Conservation (phyloP, 2,113 vertebrate genomes). For the Cromileptes altivelis region DNA sequence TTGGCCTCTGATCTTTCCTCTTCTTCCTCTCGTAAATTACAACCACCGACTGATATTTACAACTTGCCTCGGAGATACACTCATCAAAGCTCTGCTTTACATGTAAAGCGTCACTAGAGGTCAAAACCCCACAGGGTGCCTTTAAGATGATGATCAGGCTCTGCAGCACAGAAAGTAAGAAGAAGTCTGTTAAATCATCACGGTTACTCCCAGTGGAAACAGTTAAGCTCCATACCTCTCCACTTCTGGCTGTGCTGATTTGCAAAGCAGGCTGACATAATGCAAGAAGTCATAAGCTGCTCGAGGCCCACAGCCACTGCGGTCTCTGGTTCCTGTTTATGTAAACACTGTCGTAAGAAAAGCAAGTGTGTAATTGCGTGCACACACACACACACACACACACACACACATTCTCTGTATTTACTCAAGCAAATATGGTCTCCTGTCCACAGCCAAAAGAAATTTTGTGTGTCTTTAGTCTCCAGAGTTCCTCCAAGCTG, state of each 20-base stretch:
- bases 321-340: constrained; percentile 44
- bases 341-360: constrained; percentile 56
- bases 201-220: constrained; percentile 28
- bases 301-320: constrained; percentile 39
- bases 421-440: constrained; percentile 63
- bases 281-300: constrained; percentile 51
- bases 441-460: constrained; percentile 42
- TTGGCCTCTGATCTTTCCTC: background rate
- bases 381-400: constrained; percentile 18
- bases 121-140: constrained; percentile 19
- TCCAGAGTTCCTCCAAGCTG: constrained; percentile 49
- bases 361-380: constrained; percentile 34
- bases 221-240: constrained; percentile 9
- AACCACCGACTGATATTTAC: background rate
- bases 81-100: constrained; percentile 13
- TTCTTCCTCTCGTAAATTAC: background rate
- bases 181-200: constrained; percentile 33
- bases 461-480: constrained; percentile 38
- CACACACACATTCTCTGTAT: constrained; percentile 39
- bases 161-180: constrained; percentile 14
- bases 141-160: constrained; percentile 25
- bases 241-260: constrained; percentile 16
- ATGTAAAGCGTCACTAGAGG: background rate
- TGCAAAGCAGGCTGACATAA: constrained; percentile 38
- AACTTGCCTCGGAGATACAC: background rate